Conservation (phyloP, 2,113 vertebrate species). For the Ceyx melanurus region DNA sequence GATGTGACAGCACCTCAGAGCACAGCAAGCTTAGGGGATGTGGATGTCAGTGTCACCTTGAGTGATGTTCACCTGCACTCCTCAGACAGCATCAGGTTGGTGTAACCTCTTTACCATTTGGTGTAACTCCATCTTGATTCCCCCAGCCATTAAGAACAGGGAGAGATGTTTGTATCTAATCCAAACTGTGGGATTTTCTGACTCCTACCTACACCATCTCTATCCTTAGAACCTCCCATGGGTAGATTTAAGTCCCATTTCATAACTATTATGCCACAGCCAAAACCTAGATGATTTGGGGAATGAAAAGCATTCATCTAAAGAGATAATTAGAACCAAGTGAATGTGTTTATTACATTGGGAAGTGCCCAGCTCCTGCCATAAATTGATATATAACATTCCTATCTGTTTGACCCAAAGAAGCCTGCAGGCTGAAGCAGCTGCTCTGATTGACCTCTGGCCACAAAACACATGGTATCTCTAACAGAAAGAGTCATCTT, state of each 20-base stretch:
- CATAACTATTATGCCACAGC: background rate
- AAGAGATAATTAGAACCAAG: background rate
- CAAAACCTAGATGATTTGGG: background rate
- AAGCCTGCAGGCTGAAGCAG: background rate
- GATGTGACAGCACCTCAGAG: background rate
- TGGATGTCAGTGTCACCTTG: background rate
- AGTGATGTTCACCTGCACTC: background rate
- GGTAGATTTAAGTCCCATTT: background rate
- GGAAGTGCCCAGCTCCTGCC: background rate
- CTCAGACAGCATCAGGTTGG: background rate
- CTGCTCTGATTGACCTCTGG: background rate
- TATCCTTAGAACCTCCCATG: background rate
- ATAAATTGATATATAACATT: background rate
- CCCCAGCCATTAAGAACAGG: background rate
- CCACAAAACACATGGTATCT: background rate
- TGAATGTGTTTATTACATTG: background rate
- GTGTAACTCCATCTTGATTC: background rate
- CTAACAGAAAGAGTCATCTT: background rate
- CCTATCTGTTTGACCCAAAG: background rate
- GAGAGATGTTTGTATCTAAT: accelerated
- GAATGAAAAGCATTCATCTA: background rate
- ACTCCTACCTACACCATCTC: background rate
- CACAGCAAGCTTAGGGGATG: background rate
- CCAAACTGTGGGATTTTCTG: background rate
- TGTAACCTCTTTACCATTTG: too few relatives aligned